Conservation (phyloP, 2,888 invertebrate genomes). For the Tenthredo scrophulariae region DNA sequence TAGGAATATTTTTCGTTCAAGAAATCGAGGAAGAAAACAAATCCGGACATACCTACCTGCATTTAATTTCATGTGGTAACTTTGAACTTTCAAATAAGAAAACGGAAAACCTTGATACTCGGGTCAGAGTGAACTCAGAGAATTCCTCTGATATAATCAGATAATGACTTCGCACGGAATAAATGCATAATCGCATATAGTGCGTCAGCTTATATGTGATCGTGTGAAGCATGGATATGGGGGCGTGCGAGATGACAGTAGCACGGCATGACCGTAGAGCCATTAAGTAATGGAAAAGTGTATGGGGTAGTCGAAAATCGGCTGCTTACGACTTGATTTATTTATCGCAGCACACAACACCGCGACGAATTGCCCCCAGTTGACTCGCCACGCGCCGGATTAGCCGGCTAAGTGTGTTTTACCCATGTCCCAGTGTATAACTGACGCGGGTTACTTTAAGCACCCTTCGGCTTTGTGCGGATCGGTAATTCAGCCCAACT, state of each 20-base stretch:
- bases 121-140: background rate
- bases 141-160: background rate
- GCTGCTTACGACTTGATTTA: conserved; percentile 77
- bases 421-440: conserved; percentile 43
- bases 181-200: conserved; percentile 23
- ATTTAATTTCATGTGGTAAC: background rate
- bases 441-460: conserved; percentile 39
- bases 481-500: conserved; percentile 21
- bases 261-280: conserved; percentile 14
- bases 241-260: conserved; percentile 43
- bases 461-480: conserved; percentile 25
- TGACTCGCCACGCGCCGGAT: conserved; percentile 54
- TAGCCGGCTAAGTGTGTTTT: conserved; percentile 50
- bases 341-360: conserved; percentile 75
- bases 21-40: too few species aligned
- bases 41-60: too few species aligned
- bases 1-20: too few species aligned
- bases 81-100: background rate
- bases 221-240: conserved; percentile 3
- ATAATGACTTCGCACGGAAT: background rate
- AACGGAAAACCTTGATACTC: background rate
- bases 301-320: conserved; percentile 51
- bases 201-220: conserved; percentile 6
- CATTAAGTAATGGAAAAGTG: conserved; percentile 38
- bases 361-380: conserved; percentile 74